Evolutionary conservation across 1,140 invertebrate species (phyloP).

Genomic region (Micrasema longulum): DNA sequence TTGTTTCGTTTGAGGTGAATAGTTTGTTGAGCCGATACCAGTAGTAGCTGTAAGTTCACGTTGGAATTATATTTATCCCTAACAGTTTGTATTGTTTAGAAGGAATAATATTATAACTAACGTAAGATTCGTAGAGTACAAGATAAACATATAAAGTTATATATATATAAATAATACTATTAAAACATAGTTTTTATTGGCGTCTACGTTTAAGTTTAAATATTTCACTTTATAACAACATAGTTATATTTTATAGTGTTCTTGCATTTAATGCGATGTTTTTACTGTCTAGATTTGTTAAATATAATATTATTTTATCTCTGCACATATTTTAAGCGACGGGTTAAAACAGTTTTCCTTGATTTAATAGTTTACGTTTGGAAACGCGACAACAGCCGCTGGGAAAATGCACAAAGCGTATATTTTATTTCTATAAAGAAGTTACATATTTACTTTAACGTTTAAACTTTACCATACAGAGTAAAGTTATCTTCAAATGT

Average conservation of each 20-base stretch:
- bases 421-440: conserved; percentile 11
- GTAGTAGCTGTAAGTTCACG: conserved; percentile 45
- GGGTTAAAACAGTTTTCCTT: conserved; percentile 28
- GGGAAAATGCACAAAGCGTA: conserved; percentile 28
- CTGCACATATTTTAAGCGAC: conserved; percentile 27
- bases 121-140: conserved; percentile 45
- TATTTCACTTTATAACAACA: conserved; percentile 21
- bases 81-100: conserved; percentile 37
- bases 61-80: conserved; percentile 19
- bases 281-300: conserved; percentile 9
- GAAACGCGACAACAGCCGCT: conserved; percentile 27
- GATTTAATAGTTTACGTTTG: conserved; percentile 24
- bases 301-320: conserved; percentile 18
- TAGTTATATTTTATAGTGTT: conserved; percentile 15
- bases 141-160: conserved; percentile 31
- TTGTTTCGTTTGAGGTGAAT: conserved; percentile 7
- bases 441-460: background rate
- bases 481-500: conserved; percentile 18
- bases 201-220: conserved; percentile 33
- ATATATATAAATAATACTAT: conserved; percentile 28
- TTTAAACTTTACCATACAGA: conserved; percentile 1
- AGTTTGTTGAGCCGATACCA: conserved; percentile 41
- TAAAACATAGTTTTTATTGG: conserved; percentile 32
- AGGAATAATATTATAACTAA: conserved; percentile 32
- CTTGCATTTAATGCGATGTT: conserved; percentile 43